These are phyloP conservation scores for Moxostoma hubbsi DNA, from an alignment of 2,797 vertebrate species.

Conservation along the genomic window DNA sequence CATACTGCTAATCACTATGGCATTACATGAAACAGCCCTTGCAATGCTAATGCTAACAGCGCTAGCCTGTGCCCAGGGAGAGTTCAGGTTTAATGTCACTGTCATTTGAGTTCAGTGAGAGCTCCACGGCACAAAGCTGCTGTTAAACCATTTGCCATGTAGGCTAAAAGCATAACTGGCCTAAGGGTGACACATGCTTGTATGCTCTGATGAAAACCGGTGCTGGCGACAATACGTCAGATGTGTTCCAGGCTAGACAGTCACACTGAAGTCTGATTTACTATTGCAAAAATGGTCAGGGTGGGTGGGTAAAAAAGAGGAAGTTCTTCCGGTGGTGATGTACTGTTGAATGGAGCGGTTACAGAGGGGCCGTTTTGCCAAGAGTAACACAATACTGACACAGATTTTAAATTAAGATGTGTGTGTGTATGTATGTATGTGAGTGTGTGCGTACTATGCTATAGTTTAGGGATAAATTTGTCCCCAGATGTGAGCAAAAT, in stretches of 20 bases:
- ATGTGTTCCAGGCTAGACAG: conserved; percentile 64
- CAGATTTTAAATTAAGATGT: neutral
- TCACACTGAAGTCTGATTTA: conserved; percentile 62
- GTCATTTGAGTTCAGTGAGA: neutral
- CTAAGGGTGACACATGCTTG: conserved; percentile 40
- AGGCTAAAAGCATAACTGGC: conserved; percentile 36
- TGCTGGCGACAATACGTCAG: conserved; percentile 26
- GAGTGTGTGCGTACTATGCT: conserved; percentile 39
- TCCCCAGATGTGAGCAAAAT: too few species aligned
- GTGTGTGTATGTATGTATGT: conserved; percentile 56
- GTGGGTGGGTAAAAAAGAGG: neutral
- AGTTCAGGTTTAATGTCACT: too few species aligned
- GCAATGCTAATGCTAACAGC: conserved; percentile 10
- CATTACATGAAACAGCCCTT: conserved; percentile 12
- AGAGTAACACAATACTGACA: too few species aligned
- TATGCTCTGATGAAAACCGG: conserved; percentile 38
- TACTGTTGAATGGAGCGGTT: too few species aligned
- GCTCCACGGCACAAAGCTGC: too few species aligned
- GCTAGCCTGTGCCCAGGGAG: neutral
- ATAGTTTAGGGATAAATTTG: too few species aligned
- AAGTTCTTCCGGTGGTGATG: neutral
- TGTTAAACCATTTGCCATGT: neutral
- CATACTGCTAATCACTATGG: conserved; percentile 23
- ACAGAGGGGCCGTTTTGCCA: neutral
- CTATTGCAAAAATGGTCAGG: conserved; percentile 30